These are phyloP conservation scores for Ips nitidus DNA, from an alignment of 1,140 invertebrate species.

Conservation along the genomic window DNA sequence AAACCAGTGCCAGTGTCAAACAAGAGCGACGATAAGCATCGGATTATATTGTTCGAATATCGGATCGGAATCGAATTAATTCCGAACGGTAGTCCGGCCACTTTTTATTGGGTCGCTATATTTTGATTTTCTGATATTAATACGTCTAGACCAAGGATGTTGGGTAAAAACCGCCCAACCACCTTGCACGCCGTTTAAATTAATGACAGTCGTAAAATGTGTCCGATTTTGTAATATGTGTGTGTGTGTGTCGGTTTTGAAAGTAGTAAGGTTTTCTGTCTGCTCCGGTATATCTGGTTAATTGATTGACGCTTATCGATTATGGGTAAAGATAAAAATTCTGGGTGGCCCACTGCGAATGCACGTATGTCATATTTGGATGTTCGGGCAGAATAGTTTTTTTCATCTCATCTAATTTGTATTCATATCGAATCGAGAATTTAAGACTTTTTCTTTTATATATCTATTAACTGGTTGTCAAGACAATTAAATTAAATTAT, in stretches of 20 bases:
- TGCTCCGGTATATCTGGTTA: slow-evolving; percentile 1
- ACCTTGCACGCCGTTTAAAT: slow-evolving; percentile 12
- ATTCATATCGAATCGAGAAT: too few relatives aligned
- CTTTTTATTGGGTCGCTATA: slow-evolving; percentile 8
- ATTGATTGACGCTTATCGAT: slow-evolving; percentile 21
- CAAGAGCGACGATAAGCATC: slow-evolving; percentile 16
- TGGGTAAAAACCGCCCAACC: slow-evolving; percentile 9
- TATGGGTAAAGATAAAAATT: slow-evolving; percentile 8
- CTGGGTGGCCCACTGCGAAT: slow-evolving; percentile 10
- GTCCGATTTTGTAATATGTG: slow-evolving; percentile 11
- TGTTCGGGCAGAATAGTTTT: too few relatives aligned
- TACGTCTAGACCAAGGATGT: slow-evolving; percentile 16
- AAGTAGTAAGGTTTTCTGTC: slow-evolving; percentile 2
- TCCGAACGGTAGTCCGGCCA: slow-evolving; percentile 9
- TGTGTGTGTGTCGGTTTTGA: not conserved
- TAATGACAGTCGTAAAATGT: slow-evolving; percentile 11
- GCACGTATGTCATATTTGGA: too few relatives aligned
- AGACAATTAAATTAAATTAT: too few relatives aligned
- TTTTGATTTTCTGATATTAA: slow-evolving; percentile 21
- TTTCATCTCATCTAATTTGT: too few relatives aligned
- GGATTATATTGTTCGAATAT: slow-evolving; percentile 20
- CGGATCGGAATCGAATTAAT: slow-evolving; percentile 11
- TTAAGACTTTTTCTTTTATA: too few relatives aligned
- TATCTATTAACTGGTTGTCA: too few relatives aligned
- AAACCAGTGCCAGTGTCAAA: slow-evolving; percentile 10